A percentile compares a stretch with the other conserved stretches of the same genome.
Evolutionary conservation across 2,113 vertebrate genomes (phyloP).

Genomic region (Pogonocichla stellata): DNA sequence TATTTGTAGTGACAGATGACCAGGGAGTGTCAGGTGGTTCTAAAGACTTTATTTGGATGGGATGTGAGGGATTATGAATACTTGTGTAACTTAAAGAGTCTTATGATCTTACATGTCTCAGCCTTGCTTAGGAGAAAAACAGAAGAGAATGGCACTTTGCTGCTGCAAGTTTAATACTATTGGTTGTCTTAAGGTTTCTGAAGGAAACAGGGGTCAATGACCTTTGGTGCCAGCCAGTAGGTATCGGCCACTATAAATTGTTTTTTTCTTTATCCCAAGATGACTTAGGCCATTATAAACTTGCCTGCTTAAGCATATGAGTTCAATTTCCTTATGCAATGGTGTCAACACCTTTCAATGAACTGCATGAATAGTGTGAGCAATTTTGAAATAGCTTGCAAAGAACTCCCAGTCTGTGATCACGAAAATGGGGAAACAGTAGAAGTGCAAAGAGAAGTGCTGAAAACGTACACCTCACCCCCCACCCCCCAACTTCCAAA

Average conservation of each 20-base stretch:
- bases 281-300: neutral
- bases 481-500: neutral
- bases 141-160: neutral
- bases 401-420: fast-evolving
- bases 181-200: neutral
- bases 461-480: neutral
- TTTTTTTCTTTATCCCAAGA: neutral
- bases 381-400: neutral
- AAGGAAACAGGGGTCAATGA: neutral
- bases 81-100: neutral
- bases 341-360: neutral
- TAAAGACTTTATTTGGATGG: neutral
- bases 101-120: neutral
- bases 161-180: neutral
- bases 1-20: neutral
- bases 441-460: neutral
- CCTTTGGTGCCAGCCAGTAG: neutral
- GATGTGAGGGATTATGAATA: neutral
- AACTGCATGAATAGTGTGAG: neutral
- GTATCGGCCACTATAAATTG: neutral
- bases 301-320: neutral
- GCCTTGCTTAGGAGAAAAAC: neutral
- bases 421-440: neutral
- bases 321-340: neutral
- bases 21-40: neutral